Evolutionary conservation across 2,113 vertebrate species (phyloP).

Genomic region (Brachypteracias leptosomus): DNA sequence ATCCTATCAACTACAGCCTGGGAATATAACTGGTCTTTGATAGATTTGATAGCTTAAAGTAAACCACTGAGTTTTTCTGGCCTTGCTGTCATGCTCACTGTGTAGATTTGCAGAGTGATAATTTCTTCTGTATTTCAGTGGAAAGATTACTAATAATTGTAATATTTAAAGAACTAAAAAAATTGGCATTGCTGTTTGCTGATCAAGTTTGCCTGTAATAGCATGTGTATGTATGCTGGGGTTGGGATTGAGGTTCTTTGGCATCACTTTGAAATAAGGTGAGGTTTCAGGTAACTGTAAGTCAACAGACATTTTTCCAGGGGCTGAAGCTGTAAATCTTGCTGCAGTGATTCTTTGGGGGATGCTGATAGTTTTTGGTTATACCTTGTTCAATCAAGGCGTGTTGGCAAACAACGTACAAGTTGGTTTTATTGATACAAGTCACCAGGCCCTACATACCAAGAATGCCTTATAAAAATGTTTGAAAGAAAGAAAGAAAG

Average conservation of each 20-base stretch:
- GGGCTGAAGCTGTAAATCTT: background rate
- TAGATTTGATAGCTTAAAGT: background rate
- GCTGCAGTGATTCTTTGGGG: background rate
- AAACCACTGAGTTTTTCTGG: background rate
- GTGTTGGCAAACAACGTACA: fast-evolving
- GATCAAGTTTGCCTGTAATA: background rate
- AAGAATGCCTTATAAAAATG: background rate
- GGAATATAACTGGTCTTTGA: background rate
- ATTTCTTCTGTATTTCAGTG: background rate
- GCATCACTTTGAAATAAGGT: background rate
- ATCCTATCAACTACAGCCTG: fast-evolving
- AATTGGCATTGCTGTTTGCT: background rate
- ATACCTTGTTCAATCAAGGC: background rate
- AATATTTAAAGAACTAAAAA: background rate
- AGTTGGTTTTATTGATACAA: background rate
- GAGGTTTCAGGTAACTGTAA: background rate
- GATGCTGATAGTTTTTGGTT: background rate
- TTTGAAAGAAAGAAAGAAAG: background rate
- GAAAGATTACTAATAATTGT: background rate
- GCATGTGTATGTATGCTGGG: fast-evolving
- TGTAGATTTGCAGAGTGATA: background rate
- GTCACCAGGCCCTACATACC: background rate
- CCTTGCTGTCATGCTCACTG: background rate
- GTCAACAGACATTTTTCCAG: background rate
- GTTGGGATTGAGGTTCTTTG: background rate